phyloP scores from a whole-genome alignment of 2,888 invertebrate genomes.

The Trypoxylon attenuatum region DNA sequence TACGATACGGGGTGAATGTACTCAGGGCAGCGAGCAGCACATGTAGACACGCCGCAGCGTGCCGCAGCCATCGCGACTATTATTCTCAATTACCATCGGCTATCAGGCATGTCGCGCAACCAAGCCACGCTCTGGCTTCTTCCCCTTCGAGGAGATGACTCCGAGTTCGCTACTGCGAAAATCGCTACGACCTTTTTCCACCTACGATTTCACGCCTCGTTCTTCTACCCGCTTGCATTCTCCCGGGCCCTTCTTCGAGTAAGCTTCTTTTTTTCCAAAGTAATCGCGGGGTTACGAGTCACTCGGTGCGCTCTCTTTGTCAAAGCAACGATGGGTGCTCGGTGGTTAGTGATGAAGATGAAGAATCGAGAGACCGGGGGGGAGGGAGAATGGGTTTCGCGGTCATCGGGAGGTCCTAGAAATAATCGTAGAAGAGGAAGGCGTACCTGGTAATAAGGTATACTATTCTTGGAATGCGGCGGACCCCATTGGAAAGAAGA shows the following conservation, averaged over 20 bases:
- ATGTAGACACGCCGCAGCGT: not conserved
- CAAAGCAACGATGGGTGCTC: too few relatives aligned
- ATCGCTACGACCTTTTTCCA: constrained; percentile 20
- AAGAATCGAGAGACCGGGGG: not conserved
- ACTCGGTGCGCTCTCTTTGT: not conserved
- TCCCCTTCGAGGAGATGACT: constrained; percentile 14
- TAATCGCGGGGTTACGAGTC: not conserved
- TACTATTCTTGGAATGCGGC: constrained; percentile 60
- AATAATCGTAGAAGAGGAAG: constrained; percentile 41
- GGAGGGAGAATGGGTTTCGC: not conserved
- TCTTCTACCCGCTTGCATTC: not conserved
- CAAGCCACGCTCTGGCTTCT: constrained; percentile 15
- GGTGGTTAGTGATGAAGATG: too few relatives aligned
- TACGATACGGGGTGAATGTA: constrained; percentile 52
- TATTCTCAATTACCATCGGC: constrained; percentile 59
- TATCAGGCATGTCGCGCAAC: constrained; percentile 48
- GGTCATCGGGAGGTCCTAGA: not conserved
- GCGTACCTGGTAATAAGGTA: constrained; percentile 48
- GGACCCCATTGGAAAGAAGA: constrained; percentile 41
- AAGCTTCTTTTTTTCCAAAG: not conserved
- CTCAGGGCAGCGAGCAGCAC: constrained; percentile 37
- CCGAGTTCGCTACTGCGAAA: constrained; percentile 31
- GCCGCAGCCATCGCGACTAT: constrained; percentile 39
- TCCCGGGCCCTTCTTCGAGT: not conserved
- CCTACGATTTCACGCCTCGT: constrained; percentile 16